Base-by-base conservation (phyloP, 2,888 invertebrate species). In the Trichacis sp. region DNA sequence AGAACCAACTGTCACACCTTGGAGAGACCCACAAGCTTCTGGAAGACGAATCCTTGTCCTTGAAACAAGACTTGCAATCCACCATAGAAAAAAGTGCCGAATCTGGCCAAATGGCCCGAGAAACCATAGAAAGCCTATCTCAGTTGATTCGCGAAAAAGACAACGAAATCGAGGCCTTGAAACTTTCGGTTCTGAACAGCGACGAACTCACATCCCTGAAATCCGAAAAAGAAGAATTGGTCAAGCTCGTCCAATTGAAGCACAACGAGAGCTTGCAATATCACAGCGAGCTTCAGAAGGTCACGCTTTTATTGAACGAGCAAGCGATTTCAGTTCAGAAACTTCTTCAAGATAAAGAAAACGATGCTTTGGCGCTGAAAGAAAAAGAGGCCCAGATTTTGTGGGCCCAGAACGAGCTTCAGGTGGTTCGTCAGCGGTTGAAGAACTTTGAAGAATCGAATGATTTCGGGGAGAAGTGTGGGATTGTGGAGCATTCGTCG, bases 231-330 rank as follows among this genome's bases (percentile, higher is more conserved):
- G 88, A 89, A 42, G 89, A 94, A 75, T 85, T 93, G n/a, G 89
- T 92, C 12, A 89, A 88, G 68, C 85, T 91, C 9, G 85, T 96
- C 0, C 93, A 92, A 75, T 86, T 90, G 57, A 96, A 96, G 84
- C 95, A 96, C 76, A 89, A 92, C 61, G 96, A 96, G 85, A 94
- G 91, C 78, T 84, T 94, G 20, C 90, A 91, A 65, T 96, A 95
- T 81, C 94, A 96, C 76, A 88, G 87, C 24, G 96, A 97, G 86
- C 92, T 96, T 60, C 93, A 95, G 80, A 87, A 94, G 20, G 83
- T 96, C 42, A 90, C 90, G 58, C 88, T 89, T 60, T 52, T 84
- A 1, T 47, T 85, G 12, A 72, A 67, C 33, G 80, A 82, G n/a
- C 82, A 84, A 60, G 50, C 70, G 0, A n/a, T 60, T 1, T 73